Conservation (phyloP, 2,888 invertebrate genomes). For the Kryphioiulus occultus region DNA sequence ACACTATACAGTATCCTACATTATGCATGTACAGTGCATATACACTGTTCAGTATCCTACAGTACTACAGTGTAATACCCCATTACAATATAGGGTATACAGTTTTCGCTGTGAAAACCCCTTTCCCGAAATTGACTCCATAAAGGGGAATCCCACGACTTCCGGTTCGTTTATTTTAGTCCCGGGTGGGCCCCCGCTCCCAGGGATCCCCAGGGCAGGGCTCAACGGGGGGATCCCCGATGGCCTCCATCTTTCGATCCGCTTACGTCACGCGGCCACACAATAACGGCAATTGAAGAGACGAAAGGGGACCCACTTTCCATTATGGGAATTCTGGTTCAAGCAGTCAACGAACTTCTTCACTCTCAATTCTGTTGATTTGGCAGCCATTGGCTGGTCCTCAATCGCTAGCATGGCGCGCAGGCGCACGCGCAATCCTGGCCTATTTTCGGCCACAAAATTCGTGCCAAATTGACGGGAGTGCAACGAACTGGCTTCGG, state of each 20-base stretch:
- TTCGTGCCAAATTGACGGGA: constrained; percentile 33
- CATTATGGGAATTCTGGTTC: constrained; percentile 36
- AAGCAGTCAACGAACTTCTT: constrained; percentile 29
- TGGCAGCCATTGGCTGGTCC: neutral
- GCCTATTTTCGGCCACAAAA: neutral
- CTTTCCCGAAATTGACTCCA: neutral
- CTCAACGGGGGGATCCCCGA: constrained; percentile 1
- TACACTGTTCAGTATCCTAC: no score
- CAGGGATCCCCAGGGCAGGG: neutral
- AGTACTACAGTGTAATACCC: no score
- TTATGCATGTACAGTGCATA: no score
- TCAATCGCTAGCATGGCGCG: neutral
- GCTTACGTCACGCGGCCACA: neutral
- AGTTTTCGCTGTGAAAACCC: neutral
- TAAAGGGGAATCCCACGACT: neutral
- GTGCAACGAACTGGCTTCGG: constrained; percentile 18
- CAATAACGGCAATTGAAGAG: constrained; percentile 39
- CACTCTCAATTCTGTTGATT: constrained; percentile 7
- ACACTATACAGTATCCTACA: no score
- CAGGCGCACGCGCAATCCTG: neutral
- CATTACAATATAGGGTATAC: no score
- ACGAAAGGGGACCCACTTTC: constrained; percentile 33
- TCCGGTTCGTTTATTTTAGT: constrained; percentile 3
- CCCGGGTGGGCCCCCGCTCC: neutral
- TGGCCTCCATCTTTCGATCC: constrained; percentile 36